Base-by-base conservation (phyloP, 2,888 invertebrate species). In the Xanthorhoe designata region DNA sequence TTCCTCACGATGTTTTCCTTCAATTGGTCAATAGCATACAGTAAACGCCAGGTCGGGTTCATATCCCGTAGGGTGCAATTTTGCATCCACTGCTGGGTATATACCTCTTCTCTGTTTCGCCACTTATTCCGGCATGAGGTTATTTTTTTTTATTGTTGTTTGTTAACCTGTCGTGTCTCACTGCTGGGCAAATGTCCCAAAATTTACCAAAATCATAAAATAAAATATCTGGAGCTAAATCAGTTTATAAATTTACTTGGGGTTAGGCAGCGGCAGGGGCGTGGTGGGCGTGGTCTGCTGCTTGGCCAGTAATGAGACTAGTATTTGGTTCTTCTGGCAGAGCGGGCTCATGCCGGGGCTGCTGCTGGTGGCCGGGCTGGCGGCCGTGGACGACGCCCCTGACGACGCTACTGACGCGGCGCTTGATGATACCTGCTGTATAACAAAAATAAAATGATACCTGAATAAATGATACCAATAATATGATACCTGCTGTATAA, bases 251-350 rank as follows among this genome's bases (percentile, higher is more conserved):
- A 57, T 5, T 51, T 19, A 66, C 66, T 59, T 96, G 50, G 97
- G 97, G 75, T 95, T 96, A 70, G 96, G 96, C 72, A 95, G 94
- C 71, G 96, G 95, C 78, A 96, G 93, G 67, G 95, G 96, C 56
- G 96, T 95, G 29, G 96, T 95, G 50, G 95, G 95, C 74, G 94
- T 91, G 29, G 95, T 94, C 71, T 96, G 96, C 77, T 96, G 96
- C 83, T 96, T 96, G 61, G 97, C 97, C 81, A 98, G 89, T 77
- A 98, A 88, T 51, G 96, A 96, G 47, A 97, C 98, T 75, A 98
- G 93, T 96, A 98, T 98, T 85, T 96, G 96, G 86, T 98, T 98
- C 84, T 96, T 96, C 87, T 97, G 96, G 88, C 97, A 97, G 58
- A 98, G 92, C 74, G 96, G 95, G 77, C 96, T 97, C 86, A 91